Base-by-base conservation (phyloP, 2,888 invertebrate species). In the Diploptera punctata region DNA sequence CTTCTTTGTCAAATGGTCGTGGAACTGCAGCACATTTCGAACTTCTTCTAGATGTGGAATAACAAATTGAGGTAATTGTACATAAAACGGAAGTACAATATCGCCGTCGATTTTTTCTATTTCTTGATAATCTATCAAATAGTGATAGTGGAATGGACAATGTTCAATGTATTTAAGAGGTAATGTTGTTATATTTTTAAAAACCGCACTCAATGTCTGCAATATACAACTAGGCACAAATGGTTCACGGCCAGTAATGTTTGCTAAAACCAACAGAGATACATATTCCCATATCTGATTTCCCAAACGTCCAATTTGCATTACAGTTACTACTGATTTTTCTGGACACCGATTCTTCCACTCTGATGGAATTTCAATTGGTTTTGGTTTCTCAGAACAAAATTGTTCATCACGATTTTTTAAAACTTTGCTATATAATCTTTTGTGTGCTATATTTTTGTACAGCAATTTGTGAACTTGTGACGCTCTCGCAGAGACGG, bases 31-130 rank as follows among this genome's bases (percentile, higher is more conserved):
- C 79, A 87, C 87, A 77, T 84, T 83, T 72, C 85, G 82, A 74
- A 87, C 82, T 77, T 87, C 87, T 79, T 86, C 85, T 79, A 85
- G 82, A 86, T 86, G 87, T 68, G 84, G 81, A 77, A 86, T 79
- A 73, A 87, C 85, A 75, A 86, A 78, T 67, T 86, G 86, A 80
- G 86, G 85, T 76, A 86, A 84, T 47, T 86, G 83, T 43, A 85
- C 84, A 78, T 33, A 61, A 13, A 0, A 5, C 3, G 13, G 61
- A 13, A 61, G 18, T 10, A 61, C 0, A 31, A 61, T 33, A 31
- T n/a, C 31, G 5, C 33, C 31, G 5, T 26, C 18, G 18, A 19
- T 13, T 1, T 13, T 13, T 2, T n/a, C 9, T 9, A 18, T 18
- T 9, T 29, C 31, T 10, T 1, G 19, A 3, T n/a, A 19, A 4